Conservation (phyloP, 2,113 vertebrate genomes). For the Synchiropus splendidus region DNA sequence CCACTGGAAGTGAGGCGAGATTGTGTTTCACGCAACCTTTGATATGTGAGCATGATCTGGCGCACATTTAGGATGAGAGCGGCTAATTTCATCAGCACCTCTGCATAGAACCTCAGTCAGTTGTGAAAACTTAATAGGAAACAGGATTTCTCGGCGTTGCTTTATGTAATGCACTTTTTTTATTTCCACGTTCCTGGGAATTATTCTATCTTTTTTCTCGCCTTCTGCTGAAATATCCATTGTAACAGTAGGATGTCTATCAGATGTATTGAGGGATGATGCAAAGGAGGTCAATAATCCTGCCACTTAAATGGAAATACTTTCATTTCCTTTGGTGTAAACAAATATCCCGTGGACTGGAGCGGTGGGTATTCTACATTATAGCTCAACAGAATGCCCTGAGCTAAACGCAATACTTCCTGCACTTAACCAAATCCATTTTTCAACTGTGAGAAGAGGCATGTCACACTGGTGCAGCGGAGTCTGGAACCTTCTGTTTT, state of each 20-base stretch:
- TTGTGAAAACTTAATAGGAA: constrained; percentile 59
- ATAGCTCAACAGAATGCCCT: constrained; percentile 61
- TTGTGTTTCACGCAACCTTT: constrained; percentile 53
- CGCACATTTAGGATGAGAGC: constrained; percentile 34
- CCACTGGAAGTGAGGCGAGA: constrained; percentile 46
- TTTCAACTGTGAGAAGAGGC: constrained; percentile 50
- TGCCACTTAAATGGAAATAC: constrained; percentile 52
- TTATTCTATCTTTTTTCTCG: constrained; percentile 11
- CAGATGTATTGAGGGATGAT: constrained; percentile 31
- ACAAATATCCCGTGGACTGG: constrained; percentile 54
- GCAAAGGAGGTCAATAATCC: constrained; percentile 45
- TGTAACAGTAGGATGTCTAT: constrained; percentile 38
- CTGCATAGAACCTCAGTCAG: constrained; percentile 46
- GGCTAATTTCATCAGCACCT: constrained; percentile 62
- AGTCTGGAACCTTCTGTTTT: too few species aligned
- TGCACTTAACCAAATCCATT: constrained; percentile 63
- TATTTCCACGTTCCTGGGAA: constrained; percentile 24
- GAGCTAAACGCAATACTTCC: constrained; percentile 62
- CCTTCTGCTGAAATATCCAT: constrained; percentile 24
- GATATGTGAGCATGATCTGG: constrained; percentile 52
- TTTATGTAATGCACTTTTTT: constrained; percentile 38
- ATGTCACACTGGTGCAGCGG: constrained; percentile 22
- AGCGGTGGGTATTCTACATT: constrained; percentile 55
- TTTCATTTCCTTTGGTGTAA: constrained; percentile 63
- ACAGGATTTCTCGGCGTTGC: constrained; percentile 39